phyloP scores from a whole-genome alignment of 2,888 invertebrate species.

The Mimachlamys varia region DNA sequence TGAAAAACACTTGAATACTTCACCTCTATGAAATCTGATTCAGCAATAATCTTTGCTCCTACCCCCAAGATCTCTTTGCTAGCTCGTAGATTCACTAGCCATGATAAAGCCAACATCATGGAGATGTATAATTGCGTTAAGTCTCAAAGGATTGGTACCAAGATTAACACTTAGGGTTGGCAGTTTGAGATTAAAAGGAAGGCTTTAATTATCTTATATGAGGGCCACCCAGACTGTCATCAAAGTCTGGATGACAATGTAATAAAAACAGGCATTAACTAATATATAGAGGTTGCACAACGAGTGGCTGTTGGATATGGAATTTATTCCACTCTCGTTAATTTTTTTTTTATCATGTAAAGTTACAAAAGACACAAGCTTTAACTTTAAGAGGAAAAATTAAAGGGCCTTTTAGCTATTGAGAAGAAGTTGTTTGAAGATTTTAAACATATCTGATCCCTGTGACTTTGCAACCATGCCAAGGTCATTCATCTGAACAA shows the following conservation, averaged over 20 bases:
- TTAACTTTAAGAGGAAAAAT: no score
- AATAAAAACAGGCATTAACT: neutral
- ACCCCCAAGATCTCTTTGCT: neutral
- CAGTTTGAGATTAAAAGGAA: neutral
- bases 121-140: neutral
- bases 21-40: neutral
- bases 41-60: neutral
- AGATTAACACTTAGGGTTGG: neutral
- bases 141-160: neutral
- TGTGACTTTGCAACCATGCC: no score
- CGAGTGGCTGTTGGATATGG: no score
- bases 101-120: neutral
- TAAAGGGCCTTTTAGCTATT: no score
- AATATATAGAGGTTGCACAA: no score
- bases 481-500: no score
- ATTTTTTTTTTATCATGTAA: no score
- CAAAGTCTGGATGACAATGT: neutral
- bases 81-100: neutral
- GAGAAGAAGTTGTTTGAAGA: no score
- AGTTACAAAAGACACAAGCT: no score
- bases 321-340: no score
- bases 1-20: neutral
- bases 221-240: neutral
- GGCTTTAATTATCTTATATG: neutral
- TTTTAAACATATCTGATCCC: no score